These are phyloP conservation scores for Catocala nupta DNA, from an alignment of 2,888 invertebrate species.

Conservation along the genomic window DNA sequence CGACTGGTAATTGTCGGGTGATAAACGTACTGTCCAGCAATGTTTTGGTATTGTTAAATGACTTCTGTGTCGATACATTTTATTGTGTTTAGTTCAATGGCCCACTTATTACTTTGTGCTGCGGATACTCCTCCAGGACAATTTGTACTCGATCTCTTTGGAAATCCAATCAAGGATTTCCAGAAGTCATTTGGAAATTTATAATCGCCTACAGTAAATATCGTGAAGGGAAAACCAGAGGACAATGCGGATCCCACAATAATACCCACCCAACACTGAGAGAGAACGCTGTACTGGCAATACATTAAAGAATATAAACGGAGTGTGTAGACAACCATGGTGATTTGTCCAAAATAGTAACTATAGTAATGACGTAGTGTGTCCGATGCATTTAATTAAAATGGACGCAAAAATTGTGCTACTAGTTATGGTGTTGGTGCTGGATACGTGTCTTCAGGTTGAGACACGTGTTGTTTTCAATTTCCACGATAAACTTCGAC, in stretches of 20 bases:
- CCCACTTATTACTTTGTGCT: conserved; percentile 63
- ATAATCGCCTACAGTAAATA: conserved; percentile 22
- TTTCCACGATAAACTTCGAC: conserved; percentile 52
- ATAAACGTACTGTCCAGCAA: conserved; percentile 63
- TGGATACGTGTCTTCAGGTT: conserved; percentile 27
- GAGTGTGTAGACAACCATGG: conserved; percentile 75
- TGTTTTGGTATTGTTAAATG: conserved; percentile 73
- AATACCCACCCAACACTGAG: conserved; percentile 72
- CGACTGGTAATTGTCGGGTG: conserved; percentile 56
- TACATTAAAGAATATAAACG: conserved; percentile 65
- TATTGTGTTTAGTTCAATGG: conserved; percentile 67
- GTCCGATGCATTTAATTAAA: conserved; percentile 57
- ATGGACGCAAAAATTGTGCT: conserved; percentile 61
- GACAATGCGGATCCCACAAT: conserved; percentile 52
- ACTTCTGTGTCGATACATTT: conserved; percentile 70
- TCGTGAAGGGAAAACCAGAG: conserved; percentile 19
- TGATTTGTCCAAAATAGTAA: conserved; percentile 52
- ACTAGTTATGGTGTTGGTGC: conserved; percentile 44
- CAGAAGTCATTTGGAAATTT: conserved; percentile 39
- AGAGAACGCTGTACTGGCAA: conserved; percentile 57
- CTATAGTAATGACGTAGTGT: conserved; percentile 60
- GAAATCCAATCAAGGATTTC: conserved; percentile 75
- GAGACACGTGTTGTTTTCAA: conserved; percentile 49
- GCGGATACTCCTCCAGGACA: conserved; percentile 60
- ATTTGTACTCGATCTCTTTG: conserved; percentile 69